Evolutionary conservation across 1,140 invertebrate species (phyloP).

Genomic region (Pseudomyrmex cubaensis): DNA sequence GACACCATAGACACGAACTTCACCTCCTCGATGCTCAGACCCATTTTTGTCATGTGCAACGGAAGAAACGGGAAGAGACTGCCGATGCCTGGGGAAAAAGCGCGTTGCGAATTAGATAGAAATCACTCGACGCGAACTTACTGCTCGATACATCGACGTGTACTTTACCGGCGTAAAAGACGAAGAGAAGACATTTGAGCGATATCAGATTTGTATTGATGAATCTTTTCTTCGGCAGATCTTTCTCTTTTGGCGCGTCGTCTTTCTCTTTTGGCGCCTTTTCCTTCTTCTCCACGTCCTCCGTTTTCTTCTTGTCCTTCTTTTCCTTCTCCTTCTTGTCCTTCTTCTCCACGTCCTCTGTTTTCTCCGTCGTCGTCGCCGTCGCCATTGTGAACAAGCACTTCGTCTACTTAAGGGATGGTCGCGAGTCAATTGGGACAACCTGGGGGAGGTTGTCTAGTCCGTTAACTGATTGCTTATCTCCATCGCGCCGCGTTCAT

Average conservation of each 20-base stretch:
- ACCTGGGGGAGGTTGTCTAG: conserved; percentile 44
- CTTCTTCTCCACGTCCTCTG: conserved; percentile 70
- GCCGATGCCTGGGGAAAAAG: conserved; percentile 87
- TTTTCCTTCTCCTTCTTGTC: no score
- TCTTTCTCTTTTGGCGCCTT: no score
- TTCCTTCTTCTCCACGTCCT: conserved; percentile 68
- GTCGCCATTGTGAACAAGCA: conserved; percentile 64
- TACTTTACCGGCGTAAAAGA: conserved; percentile 85
- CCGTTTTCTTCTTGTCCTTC: conserved; percentile 58
- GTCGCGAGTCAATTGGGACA: conserved; percentile 26
- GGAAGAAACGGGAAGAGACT: conserved; percentile 91
- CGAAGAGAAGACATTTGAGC: conserved; percentile 85
- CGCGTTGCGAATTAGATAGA: background rate
- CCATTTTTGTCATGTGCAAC: conserved; percentile 89
- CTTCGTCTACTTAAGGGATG: background rate
- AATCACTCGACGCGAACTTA: background rate
- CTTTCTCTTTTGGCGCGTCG: conserved; percentile 1
- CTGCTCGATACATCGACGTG: conserved; percentile 22
- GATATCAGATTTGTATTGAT: conserved; percentile 84
- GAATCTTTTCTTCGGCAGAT: conserved; percentile 72
- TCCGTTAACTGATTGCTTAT: conserved; percentile 38
- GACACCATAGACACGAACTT: conserved; percentile 90
- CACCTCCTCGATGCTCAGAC: conserved; percentile 89
- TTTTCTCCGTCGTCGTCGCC: conserved; percentile 73
- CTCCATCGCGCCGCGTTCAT: conserved; percentile 40